Base-by-base conservation (phyloP, 2,113 vertebrate species). In the Lethenteron camtschaticum region DNA sequence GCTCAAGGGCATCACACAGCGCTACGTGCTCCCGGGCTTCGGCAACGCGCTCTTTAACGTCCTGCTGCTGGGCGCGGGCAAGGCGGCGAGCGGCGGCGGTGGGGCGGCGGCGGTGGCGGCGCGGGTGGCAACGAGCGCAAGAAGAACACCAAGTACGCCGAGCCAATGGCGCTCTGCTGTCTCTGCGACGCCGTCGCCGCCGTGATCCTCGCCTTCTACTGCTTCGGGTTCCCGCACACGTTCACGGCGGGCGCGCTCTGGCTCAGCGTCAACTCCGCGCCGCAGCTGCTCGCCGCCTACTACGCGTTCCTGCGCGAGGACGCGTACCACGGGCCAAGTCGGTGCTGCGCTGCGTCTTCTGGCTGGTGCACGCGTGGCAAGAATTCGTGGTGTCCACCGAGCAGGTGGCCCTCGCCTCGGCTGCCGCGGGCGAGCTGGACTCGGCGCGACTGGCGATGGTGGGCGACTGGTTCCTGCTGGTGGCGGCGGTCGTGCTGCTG, bases 81-180 rank as follows among this genome's bases (percentile, higher is more conserved):
- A 80, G 24, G 24, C 24, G 24, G 24, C 24, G 24, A 41, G 24
- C 24, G 24, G 24, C 3, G 24, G 24, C 4, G 24, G n/a, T n/a
- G n/a, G n/a, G n/a, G 24, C 74, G 79, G 78, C 12, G 71, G 73
- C 70, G 82, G 75, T 60, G 75, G 82, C 20, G 80, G 84, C 70
- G 81, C 75, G 57, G 71, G 78, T 4, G 84, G 82, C 57, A 81
- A 87, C 68, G 87, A 88, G 59, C 86, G 86, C 73, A 87, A 86
- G 70, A 89, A 88, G 78, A 89, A 90, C 70, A 90, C 87, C 0
- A 91, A 88, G 73, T 90, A 90, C 3, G 87, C 86, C 0, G 87
- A 91, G 76, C 86, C 88, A 1, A 86, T 87, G 84, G 88, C 86
- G 1, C 77, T 90, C 41, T 82, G 84, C 60, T 84, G 85, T 75